Evolutionary conservation across 2,113 vertebrate species (phyloP).

Genomic region (Noturus placidus): DNA sequence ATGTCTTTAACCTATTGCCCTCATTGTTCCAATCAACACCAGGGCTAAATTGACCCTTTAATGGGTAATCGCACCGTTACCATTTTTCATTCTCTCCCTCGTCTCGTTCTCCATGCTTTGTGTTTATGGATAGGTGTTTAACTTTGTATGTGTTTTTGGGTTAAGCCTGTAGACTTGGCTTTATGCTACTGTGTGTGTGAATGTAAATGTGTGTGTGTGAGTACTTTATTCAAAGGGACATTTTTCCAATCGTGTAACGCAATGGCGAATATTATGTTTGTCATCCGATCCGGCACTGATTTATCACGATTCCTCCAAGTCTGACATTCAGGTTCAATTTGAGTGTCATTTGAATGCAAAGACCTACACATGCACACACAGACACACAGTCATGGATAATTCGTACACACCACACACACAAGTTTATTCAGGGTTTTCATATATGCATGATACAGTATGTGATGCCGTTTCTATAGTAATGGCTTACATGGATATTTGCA

Average conservation of each 20-base stretch:
- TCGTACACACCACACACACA: neutral
- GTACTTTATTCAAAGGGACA: constrained; percentile 69
- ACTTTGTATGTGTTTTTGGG: constrained; percentile 45
- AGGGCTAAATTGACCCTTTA: constrained; percentile 6
- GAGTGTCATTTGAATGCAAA: constrained; percentile 59
- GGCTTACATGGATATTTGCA: neutral
- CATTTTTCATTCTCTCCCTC: constrained; percentile 33
- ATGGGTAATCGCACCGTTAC: constrained; percentile 26
- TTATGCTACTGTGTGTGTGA: neutral
- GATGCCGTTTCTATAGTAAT: neutral
- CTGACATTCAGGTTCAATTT: constrained; percentile 70
- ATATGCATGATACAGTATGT: neutral
- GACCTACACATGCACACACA: constrained; percentile 19
- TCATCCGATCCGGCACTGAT: constrained; percentile 67
- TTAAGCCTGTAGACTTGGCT: constrained; percentile 37
- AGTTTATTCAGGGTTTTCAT: neutral
- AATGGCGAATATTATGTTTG: constrained; percentile 73
- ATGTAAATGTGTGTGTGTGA: neutral
- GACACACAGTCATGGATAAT: neutral
- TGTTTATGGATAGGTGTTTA: constrained; percentile 29
- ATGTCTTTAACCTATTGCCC: constrained; percentile 52
- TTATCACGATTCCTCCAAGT: constrained; percentile 66
- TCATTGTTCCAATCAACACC: constrained; percentile 20
- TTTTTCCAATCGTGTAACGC: constrained; percentile 68
- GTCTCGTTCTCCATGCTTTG: constrained; percentile 36